phyloP scores from a whole-genome alignment of 2,888 invertebrate species.

The Sisyra terminalis region DNA sequence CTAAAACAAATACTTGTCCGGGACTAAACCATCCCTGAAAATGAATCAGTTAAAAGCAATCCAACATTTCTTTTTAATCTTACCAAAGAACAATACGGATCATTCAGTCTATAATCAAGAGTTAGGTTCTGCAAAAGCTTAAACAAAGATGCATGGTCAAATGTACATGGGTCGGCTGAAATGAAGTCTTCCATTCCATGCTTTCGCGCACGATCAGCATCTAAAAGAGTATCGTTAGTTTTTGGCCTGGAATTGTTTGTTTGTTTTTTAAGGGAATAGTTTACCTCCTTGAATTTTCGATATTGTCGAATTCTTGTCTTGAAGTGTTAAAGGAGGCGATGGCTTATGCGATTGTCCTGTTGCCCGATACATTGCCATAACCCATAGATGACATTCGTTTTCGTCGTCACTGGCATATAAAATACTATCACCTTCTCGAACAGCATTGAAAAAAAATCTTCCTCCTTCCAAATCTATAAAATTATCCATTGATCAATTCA shows the following conservation, averaged over 20 bases:
- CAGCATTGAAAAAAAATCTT: conserved; percentile 95
- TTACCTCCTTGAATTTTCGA: conserved; percentile 80
- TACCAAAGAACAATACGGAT: conserved; percentile 96
- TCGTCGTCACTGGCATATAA: conserved; percentile 93
- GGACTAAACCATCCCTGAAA: conserved; percentile 98
- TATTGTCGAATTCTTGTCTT: conserved; percentile 73
- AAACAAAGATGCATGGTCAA: conserved; percentile 89
- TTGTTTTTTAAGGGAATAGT: not conserved
- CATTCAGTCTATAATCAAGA: conserved; percentile 87
- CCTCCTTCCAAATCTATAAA: conserved; percentile 75
- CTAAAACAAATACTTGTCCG: conserved; percentile 95
- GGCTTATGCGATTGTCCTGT: conserved; percentile 99
- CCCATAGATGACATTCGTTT: conserved; percentile 96
- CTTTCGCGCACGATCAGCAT: conserved; percentile 89
- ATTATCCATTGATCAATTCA: not conserved
- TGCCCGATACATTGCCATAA: conserved; percentile 98
- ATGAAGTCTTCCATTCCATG: conserved; percentile 99
- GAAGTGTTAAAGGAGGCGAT: conserved; percentile 65
- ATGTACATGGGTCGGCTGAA: conserved; percentile 95
- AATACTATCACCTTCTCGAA: conserved; percentile 94
- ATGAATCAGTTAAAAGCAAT: conserved; percentile 6
- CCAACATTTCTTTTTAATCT: conserved; percentile 13
- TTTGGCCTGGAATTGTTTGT: not conserved
- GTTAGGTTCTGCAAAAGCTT: conserved; percentile 82
- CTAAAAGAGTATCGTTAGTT: conserved; percentile 35